phyloP scores from a whole-genome alignment of 1,140 invertebrate genomes.

The Temnothorax curvispinosus region DNA sequence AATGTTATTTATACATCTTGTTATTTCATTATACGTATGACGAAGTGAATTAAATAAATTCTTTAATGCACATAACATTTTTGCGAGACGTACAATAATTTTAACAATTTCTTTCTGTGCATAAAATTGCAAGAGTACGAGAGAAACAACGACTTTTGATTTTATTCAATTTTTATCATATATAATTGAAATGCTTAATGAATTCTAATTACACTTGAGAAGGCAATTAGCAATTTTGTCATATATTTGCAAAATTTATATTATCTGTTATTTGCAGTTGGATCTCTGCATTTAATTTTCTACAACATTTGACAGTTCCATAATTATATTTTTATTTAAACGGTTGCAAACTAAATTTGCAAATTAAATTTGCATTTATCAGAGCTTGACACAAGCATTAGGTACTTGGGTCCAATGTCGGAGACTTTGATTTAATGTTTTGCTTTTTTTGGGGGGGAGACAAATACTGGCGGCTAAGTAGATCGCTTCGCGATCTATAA shows the following conservation, averaged over 20 bases:
- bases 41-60: background rate
- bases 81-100: background rate
- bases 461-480: conserved; percentile 54
- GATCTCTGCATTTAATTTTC: background rate
- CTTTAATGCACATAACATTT: background rate
- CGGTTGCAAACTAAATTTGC: too few species aligned
- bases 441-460: background rate
- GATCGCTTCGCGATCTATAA: conserved; percentile 71
- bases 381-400: background rate
- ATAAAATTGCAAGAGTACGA: background rate
- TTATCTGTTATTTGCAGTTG: background rate
- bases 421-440: background rate
- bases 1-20: background rate
- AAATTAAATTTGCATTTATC: conserved; percentile 17
- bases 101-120: background rate
- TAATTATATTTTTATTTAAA: background rate
- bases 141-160: background rate
- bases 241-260: conserved; percentile 7
- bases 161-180: background rate
- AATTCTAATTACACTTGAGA: background rate
- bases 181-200: background rate
- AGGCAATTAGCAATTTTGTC: background rate
- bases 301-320: background rate
- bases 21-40: background rate
- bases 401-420: too few species aligned